Evolutionary conservation across 2,113 vertebrate species (phyloP), one percentile per base, ranked within the genome.

Genomic region (Mesembrinibis cayennensis): DNA sequence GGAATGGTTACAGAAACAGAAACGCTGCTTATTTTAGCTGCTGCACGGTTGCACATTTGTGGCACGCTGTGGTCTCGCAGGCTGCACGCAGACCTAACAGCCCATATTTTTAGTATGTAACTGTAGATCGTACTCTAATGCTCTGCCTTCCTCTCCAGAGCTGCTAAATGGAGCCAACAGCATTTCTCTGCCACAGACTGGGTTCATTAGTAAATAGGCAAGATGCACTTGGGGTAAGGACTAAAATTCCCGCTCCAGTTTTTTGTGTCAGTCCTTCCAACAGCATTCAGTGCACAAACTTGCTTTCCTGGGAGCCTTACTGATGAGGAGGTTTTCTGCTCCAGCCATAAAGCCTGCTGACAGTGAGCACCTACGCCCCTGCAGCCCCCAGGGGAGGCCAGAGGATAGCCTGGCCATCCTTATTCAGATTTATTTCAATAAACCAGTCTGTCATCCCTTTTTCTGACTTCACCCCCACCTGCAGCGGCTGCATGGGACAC

Each of bases 261-360:
- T 80, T 56, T 50, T 9, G 25, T 20, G 26, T 38, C 0, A 0
- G 42, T 71, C 42, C 38, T 15, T 76, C 38, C 47, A 44, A n/a
- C 42, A 85, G 74, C 0, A 0, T 29, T 71, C 21, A 30, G 1
- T 9, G 17, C 77, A 69, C 49, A 42, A 9, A 34, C 13, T 36
- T 40, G 36, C 69, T 67, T 36, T 78, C 59, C 79, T 42, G 44
- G 15, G 62, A 92, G 61, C 34, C 44, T 66, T 53, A 25, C 23
- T 71, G 61, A 36, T 6, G 34, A 70, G 55, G 30, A 23, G 42
- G 11, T 45, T 85, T 85, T 70, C 61, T 71, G 45, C 16, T 63
- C 47, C 45, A 38, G 21, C 65, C 56, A 50, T 9, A 71, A 85
- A 63, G 27, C 26, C 36, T 4, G 0, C 44, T n/a, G 62, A 47